Base-by-base conservation (phyloP, 2,888 invertebrate genomes). In the Acrocyrtus sp. region DNA sequence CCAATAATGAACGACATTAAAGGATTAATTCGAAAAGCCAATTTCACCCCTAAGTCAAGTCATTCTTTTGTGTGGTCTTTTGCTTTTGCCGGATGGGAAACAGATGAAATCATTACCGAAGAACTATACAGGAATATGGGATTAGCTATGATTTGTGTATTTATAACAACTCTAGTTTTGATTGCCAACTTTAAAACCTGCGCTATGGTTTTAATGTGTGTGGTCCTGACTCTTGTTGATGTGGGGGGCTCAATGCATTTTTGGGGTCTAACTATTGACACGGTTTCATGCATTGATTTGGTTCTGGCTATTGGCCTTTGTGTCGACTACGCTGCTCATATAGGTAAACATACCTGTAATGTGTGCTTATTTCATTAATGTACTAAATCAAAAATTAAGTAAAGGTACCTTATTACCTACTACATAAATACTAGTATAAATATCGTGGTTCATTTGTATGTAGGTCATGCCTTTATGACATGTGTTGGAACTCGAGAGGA, bases 301-400 rank as follows among this genome's bases (percentile, higher is more conserved):
- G 92, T 93, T 82, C 85, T 94, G 34, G 92, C 92, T 2, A 91
- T 93, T 74, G 94, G 94, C 57, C 85, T 94, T 58, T 92, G 93
- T 82, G 92, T 94, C 0, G 94, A 94, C 84, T 94, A 93, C 81
- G 92, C 93, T 0, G 91, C 92, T 2, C 92, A 92, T 82, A 90
- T 92, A 5, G 92, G 76, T 77, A 66, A 48, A n/a, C n/a, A n/a
- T n/a, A n/a, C n/a, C n/a, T n/a, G n/a, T n/a, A n/a, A 21, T 5
- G 10, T 45, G 47, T 8, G n/a, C n/a, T 34, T 22, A 24, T 22
- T n/a, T 17, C 21, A 43, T 19, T 12, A 39, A 50, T 24, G 57
- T 10, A 19, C 43, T 47, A 53, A 51, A 50, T n/a, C 8, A n/a
- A n/a, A n/a, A n/a, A n/a, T n/a, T n/a, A n/a, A n/a, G n/a, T n/a